These are phyloP conservation scores for Patella caerulea DNA, from an alignment of 2,888 invertebrate genomes.

Conservation along the genomic window DNA sequence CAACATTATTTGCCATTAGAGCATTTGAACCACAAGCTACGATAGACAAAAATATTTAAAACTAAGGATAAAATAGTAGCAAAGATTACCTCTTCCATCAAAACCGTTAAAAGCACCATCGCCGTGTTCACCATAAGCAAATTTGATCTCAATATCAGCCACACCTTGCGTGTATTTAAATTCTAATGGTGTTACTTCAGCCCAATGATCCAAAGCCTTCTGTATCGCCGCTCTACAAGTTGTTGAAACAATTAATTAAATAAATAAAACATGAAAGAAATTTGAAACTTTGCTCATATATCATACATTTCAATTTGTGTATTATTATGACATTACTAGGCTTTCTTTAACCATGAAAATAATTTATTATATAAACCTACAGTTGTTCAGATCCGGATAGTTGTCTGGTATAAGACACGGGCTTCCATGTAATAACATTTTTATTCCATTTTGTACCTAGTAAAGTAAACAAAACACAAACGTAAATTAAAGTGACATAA, in stretches of 20 bases:
- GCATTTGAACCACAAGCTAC: too few relatives aligned
- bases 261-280: background rate
- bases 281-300: background rate
- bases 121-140: constrained; percentile 55
- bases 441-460: constrained; percentile 47
- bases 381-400: constrained; percentile 38
- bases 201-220: constrained; percentile 54
- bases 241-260: background rate
- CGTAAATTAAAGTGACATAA: background rate
- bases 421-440: constrained; percentile 45
- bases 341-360: background rate
- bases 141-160: constrained; percentile 59
- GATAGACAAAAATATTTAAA: too few relatives aligned
- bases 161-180: constrained; percentile 39
- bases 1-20: too few relatives aligned
- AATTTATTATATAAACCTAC: constrained; percentile 29
- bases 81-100: constrained; percentile 59
- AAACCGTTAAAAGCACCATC: constrained; percentile 59
- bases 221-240: constrained; percentile 44
- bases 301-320: too few relatives aligned
- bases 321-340: background rate
- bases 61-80: background rate
- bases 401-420: constrained; percentile 39
- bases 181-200: constrained; percentile 49
- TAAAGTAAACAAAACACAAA: constrained; percentile 11